Evolutionary conservation across 2,888 invertebrate genomes (phyloP).

Genomic region (Acrobasis suavella): DNA sequence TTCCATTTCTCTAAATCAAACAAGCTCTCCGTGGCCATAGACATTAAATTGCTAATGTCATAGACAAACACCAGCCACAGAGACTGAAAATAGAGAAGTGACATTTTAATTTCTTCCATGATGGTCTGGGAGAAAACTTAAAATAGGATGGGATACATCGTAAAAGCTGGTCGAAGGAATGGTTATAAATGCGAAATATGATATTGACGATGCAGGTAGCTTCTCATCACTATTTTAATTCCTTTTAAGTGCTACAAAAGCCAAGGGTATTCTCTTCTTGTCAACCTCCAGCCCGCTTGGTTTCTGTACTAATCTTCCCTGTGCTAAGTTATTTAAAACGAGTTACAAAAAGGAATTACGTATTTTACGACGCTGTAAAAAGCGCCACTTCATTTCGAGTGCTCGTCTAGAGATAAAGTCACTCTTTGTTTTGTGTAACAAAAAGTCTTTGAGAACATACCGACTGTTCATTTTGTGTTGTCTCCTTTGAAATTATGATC

Average conservation of each 20-base stretch:
- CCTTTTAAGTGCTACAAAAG: too few relatives aligned
- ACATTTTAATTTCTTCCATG: background rate
- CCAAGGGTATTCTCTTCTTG: too few relatives aligned
- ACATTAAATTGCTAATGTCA: slow-evolving; percentile 5
- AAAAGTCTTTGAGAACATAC: background rate
- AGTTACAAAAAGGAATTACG: background rate
- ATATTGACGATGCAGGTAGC: too few relatives aligned
- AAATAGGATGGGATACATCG: too few relatives aligned
- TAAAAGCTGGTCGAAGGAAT: too few relatives aligned
- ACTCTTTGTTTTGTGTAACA: background rate
- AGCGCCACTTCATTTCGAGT: background rate
- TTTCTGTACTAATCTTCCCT: background rate
- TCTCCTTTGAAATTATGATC: background rate
- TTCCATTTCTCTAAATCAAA: slow-evolving; percentile 70
- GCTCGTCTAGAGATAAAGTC: background rate
- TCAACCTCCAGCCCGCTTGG: background rate
- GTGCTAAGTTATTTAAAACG: background rate
- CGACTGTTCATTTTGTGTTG: background rate
- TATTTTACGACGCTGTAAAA: background rate
- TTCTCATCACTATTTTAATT: too few relatives aligned
- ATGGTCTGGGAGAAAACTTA: too few relatives aligned
- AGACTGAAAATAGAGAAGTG: background rate
- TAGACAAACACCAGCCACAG: background rate
- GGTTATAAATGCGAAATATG: too few relatives aligned
- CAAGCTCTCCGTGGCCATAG: slow-evolving; percentile 36